These are phyloP conservation scores for Oryctes rhinoceros DNA, from an alignment of 1,140 invertebrate species.

Conservation along the genomic window DNA sequence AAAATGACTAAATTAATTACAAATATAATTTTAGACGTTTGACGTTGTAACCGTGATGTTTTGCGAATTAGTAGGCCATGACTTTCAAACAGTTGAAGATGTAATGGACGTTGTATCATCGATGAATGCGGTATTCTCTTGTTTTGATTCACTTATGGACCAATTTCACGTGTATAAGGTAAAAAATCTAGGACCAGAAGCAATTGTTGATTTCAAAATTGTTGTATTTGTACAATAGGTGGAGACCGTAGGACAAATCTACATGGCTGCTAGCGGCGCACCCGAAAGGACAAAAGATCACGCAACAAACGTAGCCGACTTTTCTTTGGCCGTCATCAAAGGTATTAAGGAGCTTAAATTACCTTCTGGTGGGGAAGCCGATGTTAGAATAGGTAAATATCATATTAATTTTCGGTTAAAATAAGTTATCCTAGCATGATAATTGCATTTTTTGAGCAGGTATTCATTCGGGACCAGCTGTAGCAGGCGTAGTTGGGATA, in stretches of 20 bases:
- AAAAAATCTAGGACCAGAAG: background rate
- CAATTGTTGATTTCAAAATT: background rate
- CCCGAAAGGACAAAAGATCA: constrained; percentile 82
- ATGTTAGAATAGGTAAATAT: constrained; percentile 69
- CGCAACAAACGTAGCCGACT: constrained; percentile 80
- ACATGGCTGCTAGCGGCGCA: constrained; percentile 87
- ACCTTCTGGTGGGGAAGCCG: constrained; percentile 64
- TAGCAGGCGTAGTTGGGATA: constrained; percentile 73
- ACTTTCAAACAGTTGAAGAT: constrained; percentile 71
- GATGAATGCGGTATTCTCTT: constrained; percentile 85
- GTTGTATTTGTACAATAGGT: constrained; percentile 64
- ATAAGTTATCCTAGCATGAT: background rate
- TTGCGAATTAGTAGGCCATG: constrained; percentile 69
- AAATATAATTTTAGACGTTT: constrained; percentile 64
- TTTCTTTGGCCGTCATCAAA: constrained; percentile 72
- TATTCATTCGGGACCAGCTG: constrained; percentile 66
- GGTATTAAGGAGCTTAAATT: constrained; percentile 66
- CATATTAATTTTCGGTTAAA: constrained; percentile 18
- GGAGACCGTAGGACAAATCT: constrained; percentile 86
- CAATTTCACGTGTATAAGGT: constrained; percentile 85
- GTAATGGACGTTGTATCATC: constrained; percentile 83
- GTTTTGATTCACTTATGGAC: constrained; percentile 81
- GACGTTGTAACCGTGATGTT: constrained; percentile 71
- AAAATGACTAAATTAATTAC: background rate
- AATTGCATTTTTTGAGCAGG: constrained; percentile 58